Conservation (phyloP, 1,140 invertebrate genomes). For the Drosophila paulistorum region DNA sequence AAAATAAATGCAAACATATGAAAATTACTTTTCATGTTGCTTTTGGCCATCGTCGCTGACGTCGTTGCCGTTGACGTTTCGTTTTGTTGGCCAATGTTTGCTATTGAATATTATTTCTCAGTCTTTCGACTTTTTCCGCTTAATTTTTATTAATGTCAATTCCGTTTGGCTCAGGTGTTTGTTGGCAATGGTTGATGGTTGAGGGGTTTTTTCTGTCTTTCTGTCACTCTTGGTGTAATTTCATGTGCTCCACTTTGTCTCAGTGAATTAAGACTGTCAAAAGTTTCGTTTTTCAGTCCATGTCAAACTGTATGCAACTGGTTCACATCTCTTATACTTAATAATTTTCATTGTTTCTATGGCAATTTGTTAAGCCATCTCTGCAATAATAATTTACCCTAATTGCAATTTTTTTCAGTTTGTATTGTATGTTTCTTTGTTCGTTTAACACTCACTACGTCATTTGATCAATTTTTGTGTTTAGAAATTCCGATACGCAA, state of each 20-base stretch:
- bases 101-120: slow-evolving; percentile 49
- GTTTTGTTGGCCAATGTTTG: slow-evolving; percentile 60
- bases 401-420: neutral
- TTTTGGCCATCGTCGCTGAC: slow-evolving; percentile 8
- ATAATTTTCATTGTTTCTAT: neutral
- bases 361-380: neutral
- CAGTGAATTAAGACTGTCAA: slow-evolving; percentile 62
- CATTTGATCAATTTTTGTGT: neutral
- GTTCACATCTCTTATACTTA: neutral
- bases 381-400: neutral
- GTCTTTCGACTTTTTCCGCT: slow-evolving; percentile 47
- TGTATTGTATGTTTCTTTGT: neutral
- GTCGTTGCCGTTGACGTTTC: neutral
- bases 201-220: slow-evolving; percentile 6
- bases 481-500: slow-evolving; percentile 19
- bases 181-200: slow-evolving; percentile 14
- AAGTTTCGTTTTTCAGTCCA: slow-evolving; percentile 41
- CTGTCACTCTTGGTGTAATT: slow-evolving; percentile 47
- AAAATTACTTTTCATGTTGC: slow-evolving; percentile 34
- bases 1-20: slow-evolving; percentile 59
- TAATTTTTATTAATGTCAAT: slow-evolving; percentile 29
- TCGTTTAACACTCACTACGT: neutral
- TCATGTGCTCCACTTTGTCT: slow-evolving; percentile 56
- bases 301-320: slow-evolving; percentile 19
- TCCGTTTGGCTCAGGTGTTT: slow-evolving; percentile 46